These are phyloP conservation scores for Malthinus flaveolus DNA, from an alignment of 2,888 invertebrate species.

Conservation along the genomic window DNA sequence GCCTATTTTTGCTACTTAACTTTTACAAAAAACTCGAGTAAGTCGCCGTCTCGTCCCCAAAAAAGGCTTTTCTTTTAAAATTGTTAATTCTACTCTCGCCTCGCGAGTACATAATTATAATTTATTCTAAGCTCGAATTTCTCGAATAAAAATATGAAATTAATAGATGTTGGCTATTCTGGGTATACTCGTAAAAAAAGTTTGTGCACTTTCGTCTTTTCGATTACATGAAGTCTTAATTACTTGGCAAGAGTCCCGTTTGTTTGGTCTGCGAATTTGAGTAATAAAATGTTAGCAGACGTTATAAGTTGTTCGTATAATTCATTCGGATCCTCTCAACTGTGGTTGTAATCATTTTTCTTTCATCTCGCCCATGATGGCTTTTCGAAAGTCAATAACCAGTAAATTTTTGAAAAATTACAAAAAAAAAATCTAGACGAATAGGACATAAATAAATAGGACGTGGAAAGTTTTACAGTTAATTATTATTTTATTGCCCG, in stretches of 20 bases:
- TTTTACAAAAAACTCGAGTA: too few species aligned
- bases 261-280: constrained; percentile 12
- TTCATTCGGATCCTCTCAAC: background rate
- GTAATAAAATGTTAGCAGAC: constrained; percentile 5
- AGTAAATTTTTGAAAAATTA: background rate
- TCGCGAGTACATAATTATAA: too few species aligned
- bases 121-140: too few species aligned
- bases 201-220: background rate
- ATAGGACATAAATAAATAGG: constrained; percentile 15
- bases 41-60: too few species aligned
- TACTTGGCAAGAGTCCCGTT: constrained; percentile 15
- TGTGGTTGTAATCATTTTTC: background rate
- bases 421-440: constrained; percentile 3
- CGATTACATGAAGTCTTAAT: constrained; percentile 7
- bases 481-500: constrained; percentile 6
- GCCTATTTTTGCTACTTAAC: too few species aligned
- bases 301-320: too few species aligned
- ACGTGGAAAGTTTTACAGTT: constrained; percentile 28
- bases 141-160: too few species aligned
- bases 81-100: too few species aligned
- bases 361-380: constrained; percentile 1
- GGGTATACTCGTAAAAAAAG: too few species aligned
- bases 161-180: too few species aligned
- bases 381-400: background rate
- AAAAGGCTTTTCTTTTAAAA: too few species aligned